Evolutionary conservation across 2,888 invertebrate species (phyloP), one percentile per base, ranked within the genome.

Genomic region (Metellina segmentata): DNA sequence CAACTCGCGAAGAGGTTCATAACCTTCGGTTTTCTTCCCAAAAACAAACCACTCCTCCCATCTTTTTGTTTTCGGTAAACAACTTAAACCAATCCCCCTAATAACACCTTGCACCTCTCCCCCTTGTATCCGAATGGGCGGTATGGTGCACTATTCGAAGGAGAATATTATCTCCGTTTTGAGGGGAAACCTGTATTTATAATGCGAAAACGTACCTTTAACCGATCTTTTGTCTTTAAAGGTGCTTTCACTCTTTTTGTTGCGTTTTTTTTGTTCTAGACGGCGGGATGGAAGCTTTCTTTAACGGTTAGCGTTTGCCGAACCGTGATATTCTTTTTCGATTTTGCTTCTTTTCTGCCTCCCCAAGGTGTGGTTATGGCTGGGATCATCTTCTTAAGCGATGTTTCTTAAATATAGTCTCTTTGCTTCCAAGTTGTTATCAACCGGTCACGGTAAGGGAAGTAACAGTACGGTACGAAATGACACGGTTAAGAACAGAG

Each of bases 141-240:
- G 61, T 61, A 16, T 61, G 11, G 5, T 11, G 16, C 61, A 11
- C 7, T 16, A 6, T 8, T 9, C 61, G 13, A 8, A 79, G 34
- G 79, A 81, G 71, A 81, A 49, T 69, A 69, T 81, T 81, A 70
- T 53, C 53, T 69, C 69, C 69, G 48, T 70, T 77, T 81, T 81
- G 16, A 53, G 16, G 6, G 61, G 49, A 81, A 81, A 81, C 49
- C 72, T 71, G 51, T 49, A 49, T 82, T 82, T 82, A 72, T 61
- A 16, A 19, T 13, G 11, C 7, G 71, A 72, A 82, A 82, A 82
- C n/a, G 49, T 20, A 49, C 34, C 7, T 61, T 53, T 11, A n/a
- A 19, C 51, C 51, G 34, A 70, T 16, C 82, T 51, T 82, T 82
- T 82, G 82, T 82, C 82, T 82, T 72, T 71, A 7, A 72, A 20